phyloP scores from a whole-genome alignment of 2,797 vertebrate species.

The Eidolon dupreanum region DNA sequence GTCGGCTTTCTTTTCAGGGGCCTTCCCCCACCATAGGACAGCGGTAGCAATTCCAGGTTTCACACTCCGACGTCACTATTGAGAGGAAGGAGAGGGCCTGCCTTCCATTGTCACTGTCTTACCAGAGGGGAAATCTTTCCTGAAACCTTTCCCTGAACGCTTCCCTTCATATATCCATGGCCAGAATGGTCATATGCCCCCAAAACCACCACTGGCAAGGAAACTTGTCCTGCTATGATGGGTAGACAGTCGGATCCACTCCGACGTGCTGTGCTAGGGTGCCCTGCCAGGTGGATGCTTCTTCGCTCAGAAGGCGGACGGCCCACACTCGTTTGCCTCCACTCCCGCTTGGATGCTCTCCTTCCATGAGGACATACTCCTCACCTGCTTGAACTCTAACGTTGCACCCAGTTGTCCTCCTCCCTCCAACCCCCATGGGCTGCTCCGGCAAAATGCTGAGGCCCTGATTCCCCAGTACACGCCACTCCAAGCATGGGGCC shows the following conservation, averaged over 20 bases:
- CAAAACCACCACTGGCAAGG: background rate
- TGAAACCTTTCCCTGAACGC: background rate
- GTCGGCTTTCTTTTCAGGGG: too few species aligned
- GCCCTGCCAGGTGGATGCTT: background rate
- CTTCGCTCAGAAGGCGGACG: background rate
- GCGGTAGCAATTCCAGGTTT: background rate
- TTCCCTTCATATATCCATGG: background rate
- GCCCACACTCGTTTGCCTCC: background rate
- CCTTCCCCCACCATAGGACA: background rate
- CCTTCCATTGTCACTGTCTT: background rate
- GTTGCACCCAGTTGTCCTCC: background rate
- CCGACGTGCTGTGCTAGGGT: background rate
- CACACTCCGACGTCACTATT: background rate
- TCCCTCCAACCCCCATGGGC: rapidly evolving
- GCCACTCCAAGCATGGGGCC: rapidly evolving
- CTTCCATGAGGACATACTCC: background rate
- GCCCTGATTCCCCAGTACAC: background rate
- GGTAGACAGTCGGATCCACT: background rate
- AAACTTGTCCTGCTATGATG: background rate
- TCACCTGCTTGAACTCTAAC: background rate
- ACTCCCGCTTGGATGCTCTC: background rate
- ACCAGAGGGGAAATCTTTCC: background rate
- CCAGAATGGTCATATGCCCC: background rate
- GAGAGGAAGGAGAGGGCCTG: background rate
- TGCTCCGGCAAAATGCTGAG: background rate